These are phyloP conservation scores for Seriola dumerili DNA, from an alignment of 2,113 vertebrate species.

Conservation along the genomic window DNA sequence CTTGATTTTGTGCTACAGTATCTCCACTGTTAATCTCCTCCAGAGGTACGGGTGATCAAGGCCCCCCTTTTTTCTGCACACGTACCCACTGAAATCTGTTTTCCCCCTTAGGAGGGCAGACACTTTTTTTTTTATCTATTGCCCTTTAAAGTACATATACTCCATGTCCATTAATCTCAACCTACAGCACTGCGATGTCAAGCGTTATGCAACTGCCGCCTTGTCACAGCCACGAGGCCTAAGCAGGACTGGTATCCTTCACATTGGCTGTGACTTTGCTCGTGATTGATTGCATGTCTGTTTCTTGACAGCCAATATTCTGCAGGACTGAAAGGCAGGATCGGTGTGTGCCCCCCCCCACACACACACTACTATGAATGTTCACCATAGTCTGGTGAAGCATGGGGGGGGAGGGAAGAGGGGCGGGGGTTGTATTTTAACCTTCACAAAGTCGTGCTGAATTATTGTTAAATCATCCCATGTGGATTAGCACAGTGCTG, in stretches of 20 bases:
- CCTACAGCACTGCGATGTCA: conserved; percentile 48
- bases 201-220: conserved; percentile 57
- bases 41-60: conserved; percentile 20
- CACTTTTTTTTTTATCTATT: conserved; percentile 48
- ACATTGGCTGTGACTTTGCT: conserved; percentile 77
- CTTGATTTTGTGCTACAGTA: conserved; percentile 40
- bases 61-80: conserved; percentile 27
- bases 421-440: conserved; percentile 43
- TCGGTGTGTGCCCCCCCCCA: neutral
- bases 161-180: conserved; percentile 77
- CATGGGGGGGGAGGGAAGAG: neutral
- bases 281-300: conserved; percentile 80
- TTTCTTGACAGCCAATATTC: conserved; percentile 76
- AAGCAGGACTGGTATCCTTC: conserved; percentile 73
- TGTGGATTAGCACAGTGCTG: conserved; percentile 41
- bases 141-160: conserved; percentile 66
- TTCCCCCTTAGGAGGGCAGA: conserved; percentile 48
- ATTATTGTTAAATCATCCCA: conserved; percentile 56
- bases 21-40: conserved; percentile 36
- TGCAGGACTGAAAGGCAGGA: conserved; percentile 45
- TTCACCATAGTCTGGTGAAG: conserved; percentile 43
- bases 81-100: conserved; percentile 28
- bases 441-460: conserved; percentile 68
- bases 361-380: neutral
- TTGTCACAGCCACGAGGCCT: conserved; percentile 61